Conservation (phyloP, 1,140 invertebrate species). For the Lordiphosa mommai region DNA sequence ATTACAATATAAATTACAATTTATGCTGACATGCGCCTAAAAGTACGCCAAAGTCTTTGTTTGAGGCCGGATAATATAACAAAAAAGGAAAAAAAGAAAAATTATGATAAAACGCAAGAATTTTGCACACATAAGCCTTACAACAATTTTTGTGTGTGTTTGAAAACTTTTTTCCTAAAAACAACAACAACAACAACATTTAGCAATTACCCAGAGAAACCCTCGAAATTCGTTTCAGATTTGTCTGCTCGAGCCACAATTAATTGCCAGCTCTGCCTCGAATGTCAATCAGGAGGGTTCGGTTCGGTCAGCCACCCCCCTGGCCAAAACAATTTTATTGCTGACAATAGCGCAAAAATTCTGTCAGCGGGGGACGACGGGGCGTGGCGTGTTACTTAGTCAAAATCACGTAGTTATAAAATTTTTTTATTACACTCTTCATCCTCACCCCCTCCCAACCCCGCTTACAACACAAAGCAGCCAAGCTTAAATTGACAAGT, state of each 20-base stretch:
- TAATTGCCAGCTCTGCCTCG: slow-evolving; percentile 22
- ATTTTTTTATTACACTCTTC: slow-evolving; percentile 54
- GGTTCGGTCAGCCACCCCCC: slow-evolving; percentile 42
- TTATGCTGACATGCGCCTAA: slow-evolving; percentile 64
- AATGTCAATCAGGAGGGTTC: slow-evolving; percentile 51
- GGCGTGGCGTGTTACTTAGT: slow-evolving; percentile 56
- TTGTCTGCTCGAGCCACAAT: neutral
- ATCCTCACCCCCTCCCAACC: neutral
- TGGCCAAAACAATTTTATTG: slow-evolving; percentile 45
- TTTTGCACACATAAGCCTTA: no score
- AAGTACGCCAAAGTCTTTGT: slow-evolving; percentile 59
- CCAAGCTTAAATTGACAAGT: slow-evolving; percentile 50
- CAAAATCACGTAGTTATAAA: slow-evolving; percentile 69
- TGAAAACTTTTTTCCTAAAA: neutral
- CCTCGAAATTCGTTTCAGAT: slow-evolving; percentile 9
- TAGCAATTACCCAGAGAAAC: slow-evolving; percentile 12
- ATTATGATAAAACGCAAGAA: neutral
- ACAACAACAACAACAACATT: no score
- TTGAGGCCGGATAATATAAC: slow-evolving; percentile 64
- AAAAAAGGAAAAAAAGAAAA: slow-evolving; percentile 25
- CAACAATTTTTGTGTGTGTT: no score
- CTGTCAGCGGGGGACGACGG: slow-evolving; percentile 1
- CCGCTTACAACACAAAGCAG: slow-evolving; percentile 19
- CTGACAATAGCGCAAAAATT: slow-evolving; percentile 62
- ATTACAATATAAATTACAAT: slow-evolving; percentile 72